Evolutionary conservation across 2,797 vertebrate genomes (phyloP).

Genomic region (Takifugu rubripes): DNA sequence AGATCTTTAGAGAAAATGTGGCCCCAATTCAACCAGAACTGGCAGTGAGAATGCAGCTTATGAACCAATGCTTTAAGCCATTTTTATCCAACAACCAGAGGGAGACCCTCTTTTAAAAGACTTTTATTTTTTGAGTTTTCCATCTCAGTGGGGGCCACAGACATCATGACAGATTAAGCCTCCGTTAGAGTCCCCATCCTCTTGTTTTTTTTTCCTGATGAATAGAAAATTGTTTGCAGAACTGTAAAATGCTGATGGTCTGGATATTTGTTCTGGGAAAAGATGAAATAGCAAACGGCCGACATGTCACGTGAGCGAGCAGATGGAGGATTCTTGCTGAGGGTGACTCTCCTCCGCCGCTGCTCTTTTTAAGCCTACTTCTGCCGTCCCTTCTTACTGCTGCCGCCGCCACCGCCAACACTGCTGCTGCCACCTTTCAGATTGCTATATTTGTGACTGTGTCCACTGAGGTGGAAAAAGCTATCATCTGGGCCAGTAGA

Average conservation of each 20-base stretch:
- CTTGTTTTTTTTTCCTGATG: constrained; percentile 31
- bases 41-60: constrained; percentile 1
- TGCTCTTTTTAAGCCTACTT: constrained; percentile 41
- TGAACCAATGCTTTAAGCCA: not conserved
- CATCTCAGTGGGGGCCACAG: constrained; percentile 35
- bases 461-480: constrained; percentile 80
- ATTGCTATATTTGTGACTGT: constrained; percentile 78
- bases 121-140: constrained; percentile 16
- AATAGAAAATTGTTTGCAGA: constrained; percentile 41
- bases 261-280: constrained; percentile 40
- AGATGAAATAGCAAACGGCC: constrained; percentile 42
- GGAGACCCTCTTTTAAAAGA: constrained; percentile 1
- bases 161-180: constrained; percentile 28
- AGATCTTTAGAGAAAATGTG: constrained; percentile 6
- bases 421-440: constrained; percentile 65
- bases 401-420: constrained; percentile 37
- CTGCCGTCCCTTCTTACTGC: constrained; percentile 49
- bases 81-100: constrained; percentile 5
- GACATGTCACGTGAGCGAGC: constrained; percentile 56
- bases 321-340: constrained; percentile 61
- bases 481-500: constrained; percentile 82
- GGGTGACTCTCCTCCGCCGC: constrained; percentile 67
- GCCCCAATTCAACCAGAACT: constrained; percentile 10
- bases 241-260: constrained; percentile 21
- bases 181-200: constrained; percentile 14